These are phyloP conservation scores for Lordiphosa andalusiaca DNA, from an alignment of 2,888 invertebrate species.

Conservation along the genomic window DNA sequence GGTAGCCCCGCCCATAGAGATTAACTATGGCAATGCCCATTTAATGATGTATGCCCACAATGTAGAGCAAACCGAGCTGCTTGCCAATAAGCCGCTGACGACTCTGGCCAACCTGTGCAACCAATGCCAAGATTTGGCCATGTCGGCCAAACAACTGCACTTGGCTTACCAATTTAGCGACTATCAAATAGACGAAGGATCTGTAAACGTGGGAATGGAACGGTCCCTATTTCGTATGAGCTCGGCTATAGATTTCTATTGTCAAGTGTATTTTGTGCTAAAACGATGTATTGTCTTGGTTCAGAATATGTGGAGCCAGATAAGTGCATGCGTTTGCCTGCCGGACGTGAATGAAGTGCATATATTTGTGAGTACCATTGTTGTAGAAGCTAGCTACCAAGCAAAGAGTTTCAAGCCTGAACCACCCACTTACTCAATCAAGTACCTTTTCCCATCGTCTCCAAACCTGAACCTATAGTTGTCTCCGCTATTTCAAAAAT, in stretches of 20 bases:
- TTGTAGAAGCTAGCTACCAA: too few relatives aligned
- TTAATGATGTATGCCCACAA: slow-evolving; percentile 5
- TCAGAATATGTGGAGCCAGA: slow-evolving; percentile 87
- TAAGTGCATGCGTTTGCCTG: slow-evolving; percentile 85
- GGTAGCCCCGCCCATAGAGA: slow-evolving; percentile 55
- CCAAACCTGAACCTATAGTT: too few relatives aligned
- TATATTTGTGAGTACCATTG: slow-evolving; percentile 44
- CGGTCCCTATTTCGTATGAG: slow-evolving; percentile 79
- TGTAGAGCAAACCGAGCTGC: slow-evolving; percentile 86
- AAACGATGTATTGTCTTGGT: slow-evolving; percentile 87
- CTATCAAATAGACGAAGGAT: slow-evolving; percentile 31
- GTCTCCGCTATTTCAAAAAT: too few relatives aligned
- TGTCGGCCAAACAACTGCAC: slow-evolving; percentile 85
- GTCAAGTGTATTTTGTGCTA: slow-evolving; percentile 85
- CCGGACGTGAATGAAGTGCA: slow-evolving; percentile 63
- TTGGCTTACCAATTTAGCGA: slow-evolving; percentile 78
- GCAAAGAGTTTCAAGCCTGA: too few relatives aligned
- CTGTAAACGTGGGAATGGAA: slow-evolving; percentile 31
- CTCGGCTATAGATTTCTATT: slow-evolving; percentile 83
- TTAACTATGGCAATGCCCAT: slow-evolving; percentile 40
- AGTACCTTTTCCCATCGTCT: too few relatives aligned
- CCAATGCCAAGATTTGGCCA: slow-evolving; percentile 86
- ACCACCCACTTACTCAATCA: too few relatives aligned
- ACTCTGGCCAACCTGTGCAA: slow-evolving; percentile 89
- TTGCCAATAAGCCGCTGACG: slow-evolving; percentile 88